phyloP scores from a whole-genome alignment of 2,113 vertebrate genomes.

The Ciconia boyciana region DNA sequence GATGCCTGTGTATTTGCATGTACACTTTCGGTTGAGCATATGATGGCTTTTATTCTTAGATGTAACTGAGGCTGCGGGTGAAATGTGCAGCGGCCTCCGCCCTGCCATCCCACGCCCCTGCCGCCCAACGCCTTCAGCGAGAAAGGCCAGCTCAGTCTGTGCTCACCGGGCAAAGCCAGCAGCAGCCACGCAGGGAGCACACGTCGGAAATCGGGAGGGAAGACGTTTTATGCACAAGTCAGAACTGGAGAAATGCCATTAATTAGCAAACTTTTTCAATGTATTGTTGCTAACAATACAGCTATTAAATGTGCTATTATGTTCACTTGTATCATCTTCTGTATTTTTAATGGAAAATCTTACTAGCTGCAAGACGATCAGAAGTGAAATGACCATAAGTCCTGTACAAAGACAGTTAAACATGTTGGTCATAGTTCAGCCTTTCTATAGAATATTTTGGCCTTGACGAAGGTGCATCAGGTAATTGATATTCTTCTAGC shows the following conservation, averaged over 20 bases:
- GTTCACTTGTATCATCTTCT: not conserved
- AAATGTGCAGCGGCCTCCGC: not conserved
- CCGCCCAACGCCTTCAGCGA: accelerated
- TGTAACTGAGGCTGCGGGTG: not conserved
- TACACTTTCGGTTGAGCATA: not conserved
- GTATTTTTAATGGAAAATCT: not conserved
- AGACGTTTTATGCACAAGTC: not conserved
- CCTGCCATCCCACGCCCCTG: not conserved
- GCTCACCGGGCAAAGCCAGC: not conserved
- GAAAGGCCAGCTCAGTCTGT: not conserved
- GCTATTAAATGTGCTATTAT: not conserved
- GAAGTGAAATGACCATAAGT: not conserved
- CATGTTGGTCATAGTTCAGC: not conserved
- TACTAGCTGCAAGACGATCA: not conserved
- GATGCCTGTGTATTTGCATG: not conserved
- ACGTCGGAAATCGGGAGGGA: not conserved
- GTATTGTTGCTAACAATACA: not conserved
- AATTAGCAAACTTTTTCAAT: not conserved
- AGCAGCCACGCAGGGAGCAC: accelerated
- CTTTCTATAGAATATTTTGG: not conserved
- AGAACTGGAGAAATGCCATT: not conserved
- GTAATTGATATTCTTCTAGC: not conserved
- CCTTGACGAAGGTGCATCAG: not conserved
- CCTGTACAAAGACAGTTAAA: not conserved
- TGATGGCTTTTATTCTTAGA: not conserved